Evolutionary conservation across 2,888 invertebrate genomes (phyloP).

Genomic region (Sphaerophoria taeniata): DNA sequence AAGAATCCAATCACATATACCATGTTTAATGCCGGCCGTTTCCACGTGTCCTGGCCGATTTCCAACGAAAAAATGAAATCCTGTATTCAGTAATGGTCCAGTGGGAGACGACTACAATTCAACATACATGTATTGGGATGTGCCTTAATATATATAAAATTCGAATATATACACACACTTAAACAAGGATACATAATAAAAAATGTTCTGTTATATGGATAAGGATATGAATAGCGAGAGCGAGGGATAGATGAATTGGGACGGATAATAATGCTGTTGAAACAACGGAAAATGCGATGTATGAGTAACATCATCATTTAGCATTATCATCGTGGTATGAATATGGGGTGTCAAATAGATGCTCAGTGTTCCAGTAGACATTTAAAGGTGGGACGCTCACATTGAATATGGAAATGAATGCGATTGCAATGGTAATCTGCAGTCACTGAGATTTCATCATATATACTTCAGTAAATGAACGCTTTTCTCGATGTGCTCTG

Average conservation of each 20-base stretch:
- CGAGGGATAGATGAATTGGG: neutral
- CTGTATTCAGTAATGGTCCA: conserved; percentile 94
- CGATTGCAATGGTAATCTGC: conserved; percentile 38
- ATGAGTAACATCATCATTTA: conserved; percentile 56
- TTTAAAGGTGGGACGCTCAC: conserved; percentile 51
- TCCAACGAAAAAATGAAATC: conserved; percentile 97
- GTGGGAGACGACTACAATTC: conserved; percentile 95
- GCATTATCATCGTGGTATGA: conserved; percentile 13
- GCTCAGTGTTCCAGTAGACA: neutral
- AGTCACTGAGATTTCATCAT: no score
- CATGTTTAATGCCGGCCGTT: conserved; percentile 92
- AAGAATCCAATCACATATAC: conserved; percentile 94
- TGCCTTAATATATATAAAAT: conserved; percentile 84
- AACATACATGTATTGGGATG: conserved; percentile 93
- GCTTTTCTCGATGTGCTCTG: conserved; percentile 23
- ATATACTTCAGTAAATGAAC: neutral
- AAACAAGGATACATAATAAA: neutral
- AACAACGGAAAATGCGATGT: conserved; percentile 52
- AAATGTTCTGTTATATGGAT: neutral
- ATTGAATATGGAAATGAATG: conserved; percentile 62
- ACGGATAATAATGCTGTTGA: conserved; percentile 13
- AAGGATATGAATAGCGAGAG: no score
- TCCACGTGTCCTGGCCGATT: conserved; percentile 97
- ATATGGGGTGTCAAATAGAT: conserved; percentile 37
- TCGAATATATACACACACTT: conserved; percentile 10